Evolutionary conservation across 2,888 invertebrate species (phyloP), one percentile per base, ranked within the genome.

Genomic region (Troglohyphantes excavatus): DNA sequence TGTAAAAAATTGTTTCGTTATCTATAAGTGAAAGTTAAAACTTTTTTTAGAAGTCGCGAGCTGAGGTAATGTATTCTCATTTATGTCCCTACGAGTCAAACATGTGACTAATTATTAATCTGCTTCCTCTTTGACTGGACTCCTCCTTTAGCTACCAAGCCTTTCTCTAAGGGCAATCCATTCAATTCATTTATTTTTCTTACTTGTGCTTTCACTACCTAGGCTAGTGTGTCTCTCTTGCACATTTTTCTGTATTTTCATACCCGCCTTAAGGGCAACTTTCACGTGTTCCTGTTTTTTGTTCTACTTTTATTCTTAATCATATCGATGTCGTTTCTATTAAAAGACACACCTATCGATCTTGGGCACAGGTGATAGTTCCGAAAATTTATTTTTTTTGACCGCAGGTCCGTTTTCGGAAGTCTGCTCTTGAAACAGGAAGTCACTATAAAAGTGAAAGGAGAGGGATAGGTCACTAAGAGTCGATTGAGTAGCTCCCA

Each of bases 391-490:
- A 21, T 59, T 43, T 76, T 59, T 59, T 33, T 75, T 84, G 33
- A 21, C 53, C 39, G 21, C 26, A 26, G 85, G 68, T 59, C 76
- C 59, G 33, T 76, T 85, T 85, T 85, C 68, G 39, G 39, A 76
- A 67, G 59, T 53, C n/a, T 67, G 33, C 59, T 76, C 27, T 26
- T 75, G 59, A 61, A 85, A 67, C 84, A 85, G 85, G 85, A 85
- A 85, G 76, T 85, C 59, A 59, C 68, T 85, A 78, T 85, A 85
- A 76, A 85, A 85, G 76, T 85, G 85, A 85, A 76, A 76, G 85
- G 76, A 68, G 9, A 39, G 39, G 76, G 61, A 33, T 59, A 43
- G 39, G 33, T 59, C 26, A 43, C 33, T 19, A 26, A 53, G 67
- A 39, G 53, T 67, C 59, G 33, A 67, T 75, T 26, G 84, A 67